These are phyloP conservation scores for rabbit (Oryctolagus cuniculus) DNA, from an alignment of 2,113 vertebrate genomes.

Conservation along the genomic window mOryCun1.1 NC_091440.1:17236001-17236500, in stretches of 20 bases:
- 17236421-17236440: conserved; percentile 79
- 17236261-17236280: neutral
- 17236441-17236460: conserved; percentile 78
- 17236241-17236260: accelerated
- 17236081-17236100: no score
- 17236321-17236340: conserved; percentile 43
- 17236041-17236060: no score
- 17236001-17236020: no score
- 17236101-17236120: neutral
- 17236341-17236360: conserved; percentile 70
- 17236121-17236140: conserved; percentile 23
- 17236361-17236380: conserved; percentile 65
- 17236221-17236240: neutral
- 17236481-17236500: conserved; percentile 65
- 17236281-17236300: neutral
- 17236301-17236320: neutral
- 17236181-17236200: accelerated
- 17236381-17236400: conserved; percentile 68
- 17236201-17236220: neutral
- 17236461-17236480: conserved; percentile 18
- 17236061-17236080: no score
- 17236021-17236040: no score
- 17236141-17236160: conserved; percentile 9
- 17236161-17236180: neutral
- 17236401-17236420: conserved; percentile 78